Evolutionary conservation across 2,888 invertebrate genomes (phyloP).

Genomic region (Heteropelma amictum): DNA sequence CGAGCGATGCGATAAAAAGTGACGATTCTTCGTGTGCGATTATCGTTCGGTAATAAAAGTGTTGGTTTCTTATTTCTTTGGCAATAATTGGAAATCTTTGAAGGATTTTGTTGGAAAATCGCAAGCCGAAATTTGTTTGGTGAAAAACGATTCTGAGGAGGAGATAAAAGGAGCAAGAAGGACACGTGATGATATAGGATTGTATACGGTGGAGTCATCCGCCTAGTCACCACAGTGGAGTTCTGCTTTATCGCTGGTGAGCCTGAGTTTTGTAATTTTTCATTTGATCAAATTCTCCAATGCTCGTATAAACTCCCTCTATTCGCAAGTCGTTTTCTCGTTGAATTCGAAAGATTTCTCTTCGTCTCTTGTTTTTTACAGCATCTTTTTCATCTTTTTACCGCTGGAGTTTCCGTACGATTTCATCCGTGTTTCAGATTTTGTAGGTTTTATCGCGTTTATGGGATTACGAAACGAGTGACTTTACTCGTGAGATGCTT

Average conservation of each 20-base stretch:
- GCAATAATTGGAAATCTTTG: neutral
- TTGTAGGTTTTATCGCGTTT: no score
- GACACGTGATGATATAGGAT: constrained; percentile 63
- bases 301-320: no score
- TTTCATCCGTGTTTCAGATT: no score
- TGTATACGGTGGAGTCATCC: constrained; percentile 64
- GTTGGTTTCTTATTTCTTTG: neutral
- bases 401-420: no score
- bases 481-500: no score
- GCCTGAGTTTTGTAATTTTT: constrained; percentile 14
- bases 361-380: neutral
- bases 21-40: constrained; percentile 3
- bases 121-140: constrained; percentile 7
- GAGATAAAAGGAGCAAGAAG: constrained; percentile 1
- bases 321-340: no score
- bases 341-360: neutral
- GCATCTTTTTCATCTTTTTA: neutral
- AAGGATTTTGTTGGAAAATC: neutral
- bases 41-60: no score
- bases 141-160: neutral
- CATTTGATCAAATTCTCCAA: neutral
- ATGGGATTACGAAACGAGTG: no score
- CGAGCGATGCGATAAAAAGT: neutral
- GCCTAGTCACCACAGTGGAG: constrained; percentile 76
- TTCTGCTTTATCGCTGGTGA: constrained; percentile 76